Evolutionary conservation across 53 echinoderm and acorn worm species (phyloP).

Genomic region (Arbacia lixula): DNA sequence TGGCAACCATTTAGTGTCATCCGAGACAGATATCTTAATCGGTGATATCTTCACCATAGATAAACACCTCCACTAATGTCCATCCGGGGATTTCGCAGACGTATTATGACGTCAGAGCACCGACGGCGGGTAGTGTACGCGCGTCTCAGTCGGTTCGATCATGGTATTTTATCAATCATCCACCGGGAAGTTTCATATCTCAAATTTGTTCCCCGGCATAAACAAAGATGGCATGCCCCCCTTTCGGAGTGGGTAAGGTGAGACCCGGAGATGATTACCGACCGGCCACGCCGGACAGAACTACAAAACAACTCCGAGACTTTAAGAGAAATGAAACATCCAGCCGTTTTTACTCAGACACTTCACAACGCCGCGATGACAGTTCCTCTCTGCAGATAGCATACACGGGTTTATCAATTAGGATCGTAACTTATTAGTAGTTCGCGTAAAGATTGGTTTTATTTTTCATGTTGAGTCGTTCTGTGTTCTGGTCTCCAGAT

Average conservation of each 20-base stretch:
- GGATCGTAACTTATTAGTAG: no score
- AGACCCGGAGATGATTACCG: slow-evolving; percentile 4
- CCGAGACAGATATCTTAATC: slow-evolving; percentile 16
- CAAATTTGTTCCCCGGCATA: slow-evolving; percentile 8
- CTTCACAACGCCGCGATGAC: no score
- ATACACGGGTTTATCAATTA: no score
- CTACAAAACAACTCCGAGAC: no score
- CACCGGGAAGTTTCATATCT: slow-evolving; percentile 29
- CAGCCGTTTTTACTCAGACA: no score
- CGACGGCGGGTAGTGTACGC: slow-evolving; percentile 29
- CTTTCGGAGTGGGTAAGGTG: neutral
- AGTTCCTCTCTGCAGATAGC: no score
- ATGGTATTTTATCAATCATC: slow-evolving; percentile 42
- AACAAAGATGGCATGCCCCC: slow-evolving; percentile 30
- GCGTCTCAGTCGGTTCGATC: slow-evolving; percentile 21
- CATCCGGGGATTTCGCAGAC: slow-evolving; percentile 41
- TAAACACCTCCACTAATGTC: neutral
- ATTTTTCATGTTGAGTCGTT: no score
- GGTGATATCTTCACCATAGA: slow-evolving; percentile 9
- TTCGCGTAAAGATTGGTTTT: no score
- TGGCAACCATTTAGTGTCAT: slow-evolving; percentile 24
- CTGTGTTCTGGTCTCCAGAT: no score
- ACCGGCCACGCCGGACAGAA: no score
- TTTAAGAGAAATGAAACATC: no score
- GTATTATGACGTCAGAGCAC: slow-evolving; percentile 28